Conservation (phyloP, 2,113 vertebrate genomes). For the Esox niger region DNA sequence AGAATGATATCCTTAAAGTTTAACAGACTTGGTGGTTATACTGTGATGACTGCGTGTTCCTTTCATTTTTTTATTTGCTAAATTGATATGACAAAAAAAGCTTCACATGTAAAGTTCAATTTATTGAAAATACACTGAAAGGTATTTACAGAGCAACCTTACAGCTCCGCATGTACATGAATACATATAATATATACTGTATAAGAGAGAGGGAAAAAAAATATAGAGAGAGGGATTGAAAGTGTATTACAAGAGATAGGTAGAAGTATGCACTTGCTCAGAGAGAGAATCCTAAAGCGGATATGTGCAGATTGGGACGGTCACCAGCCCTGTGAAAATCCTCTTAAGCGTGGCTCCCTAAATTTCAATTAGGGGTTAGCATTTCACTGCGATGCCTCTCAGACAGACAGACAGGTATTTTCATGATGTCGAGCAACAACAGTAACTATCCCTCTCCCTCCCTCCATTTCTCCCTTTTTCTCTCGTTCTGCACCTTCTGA, state of each 20-base stretch:
- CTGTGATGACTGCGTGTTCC: too few species aligned
- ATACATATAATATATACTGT: too few species aligned
- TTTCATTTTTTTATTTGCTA: too few species aligned
- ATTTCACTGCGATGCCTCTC: slow-evolving; percentile 39
- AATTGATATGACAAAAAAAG: too few species aligned
- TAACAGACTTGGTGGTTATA: too few species aligned
- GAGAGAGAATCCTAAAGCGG: slow-evolving; percentile 59
- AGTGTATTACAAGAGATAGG: slow-evolving; percentile 10
- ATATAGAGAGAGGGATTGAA: slow-evolving; percentile 3
- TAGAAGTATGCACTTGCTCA: slow-evolving; percentile 15
- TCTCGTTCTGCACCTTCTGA: background rate
- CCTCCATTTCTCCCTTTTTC: slow-evolving; percentile 2
- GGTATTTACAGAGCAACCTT: too few species aligned
- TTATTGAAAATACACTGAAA: too few species aligned
- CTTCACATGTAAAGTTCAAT: too few species aligned
- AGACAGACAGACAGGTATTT: slow-evolving; percentile 35
- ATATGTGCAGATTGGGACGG: slow-evolving; percentile 68
- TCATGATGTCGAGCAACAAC: too few species aligned
- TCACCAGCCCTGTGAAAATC: slow-evolving; percentile 68
- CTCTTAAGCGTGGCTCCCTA: slow-evolving; percentile 65
- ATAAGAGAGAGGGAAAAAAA: background rate
- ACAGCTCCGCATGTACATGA: too few species aligned
- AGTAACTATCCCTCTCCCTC: slow-evolving; percentile 36
- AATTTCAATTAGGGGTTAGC: slow-evolving; percentile 73
- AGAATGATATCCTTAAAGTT: too few species aligned